These are phyloP conservation scores for Noctua janthe DNA, from an alignment of 2,888 invertebrate species.

Conservation along the genomic window DNA sequence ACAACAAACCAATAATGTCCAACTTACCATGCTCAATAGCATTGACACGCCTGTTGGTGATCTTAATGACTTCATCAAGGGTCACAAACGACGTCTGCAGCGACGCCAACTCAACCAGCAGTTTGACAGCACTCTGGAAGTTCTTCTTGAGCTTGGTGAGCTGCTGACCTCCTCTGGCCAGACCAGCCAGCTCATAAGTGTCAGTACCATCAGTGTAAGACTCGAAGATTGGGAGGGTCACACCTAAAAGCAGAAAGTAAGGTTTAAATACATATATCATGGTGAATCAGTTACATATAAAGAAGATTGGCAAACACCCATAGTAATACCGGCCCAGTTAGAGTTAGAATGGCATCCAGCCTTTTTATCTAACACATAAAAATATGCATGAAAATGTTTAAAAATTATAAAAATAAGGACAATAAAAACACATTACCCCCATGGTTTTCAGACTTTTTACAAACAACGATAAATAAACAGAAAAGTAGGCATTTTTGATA, in stretches of 20 bases:
- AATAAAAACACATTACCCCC: too few relatives aligned
- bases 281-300: neutral
- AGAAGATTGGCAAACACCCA: neutral
- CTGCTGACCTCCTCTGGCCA: conserved; percentile 99
- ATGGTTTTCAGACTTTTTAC: too few relatives aligned
- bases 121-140: conserved; percentile 98
- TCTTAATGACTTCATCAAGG: conserved; percentile 99
- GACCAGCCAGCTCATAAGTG: conserved; percentile 98
- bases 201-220: conserved; percentile 98
- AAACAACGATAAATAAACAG: too few relatives aligned
- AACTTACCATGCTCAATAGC: conserved; percentile 98
- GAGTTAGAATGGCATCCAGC: neutral
- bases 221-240: conserved; percentile 98
- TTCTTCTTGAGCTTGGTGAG: conserved; percentile 99
- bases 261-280: neutral
- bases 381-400: too few relatives aligned
- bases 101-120: conserved; percentile 99
- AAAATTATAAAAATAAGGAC: too few relatives aligned
- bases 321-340: neutral
- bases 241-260: conserved; percentile 91
- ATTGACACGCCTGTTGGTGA: conserved; percentile 99
- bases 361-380: too few relatives aligned
- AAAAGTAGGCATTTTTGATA: too few relatives aligned
- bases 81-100: conserved; percentile 99
- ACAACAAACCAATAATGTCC: neutral